Evolutionary conservation across 2,113 vertebrate species (phyloP).

Genomic region (Halichoerus grypus): DNA sequence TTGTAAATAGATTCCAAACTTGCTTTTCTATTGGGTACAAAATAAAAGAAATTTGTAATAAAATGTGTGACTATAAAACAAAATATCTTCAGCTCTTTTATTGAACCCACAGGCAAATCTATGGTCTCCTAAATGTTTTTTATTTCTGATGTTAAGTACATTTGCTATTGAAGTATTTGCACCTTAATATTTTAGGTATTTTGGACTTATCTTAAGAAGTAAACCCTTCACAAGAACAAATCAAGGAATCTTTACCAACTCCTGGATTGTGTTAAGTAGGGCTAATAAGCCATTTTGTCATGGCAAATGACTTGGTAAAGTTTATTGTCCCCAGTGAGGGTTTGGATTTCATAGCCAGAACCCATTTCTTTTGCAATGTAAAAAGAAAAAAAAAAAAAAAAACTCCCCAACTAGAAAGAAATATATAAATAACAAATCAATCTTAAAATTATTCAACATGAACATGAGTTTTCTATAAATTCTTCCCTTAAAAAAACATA

Average conservation of each 20-base stretch:
- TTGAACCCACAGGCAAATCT: conserved; percentile 46
- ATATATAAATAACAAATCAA: neutral
- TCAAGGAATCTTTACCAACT: conserved; percentile 40
- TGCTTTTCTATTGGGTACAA: conserved; percentile 88
- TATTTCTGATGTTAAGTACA: neutral
- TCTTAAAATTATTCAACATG: conserved; percentile 30
- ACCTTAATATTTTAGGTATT: conserved; percentile 14
- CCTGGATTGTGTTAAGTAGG: conserved; percentile 45
- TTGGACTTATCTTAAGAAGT: conserved; percentile 48
- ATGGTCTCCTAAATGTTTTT: conserved; percentile 29
- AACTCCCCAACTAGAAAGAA: conserved; percentile 2
- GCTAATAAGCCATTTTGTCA: conserved; percentile 5
- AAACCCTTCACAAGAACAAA: conserved; percentile 55
- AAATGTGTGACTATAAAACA: conserved; percentile 86
- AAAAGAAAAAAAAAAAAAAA: neutral
- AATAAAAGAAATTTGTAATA: conserved; percentile 89
- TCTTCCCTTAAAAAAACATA: neutral
- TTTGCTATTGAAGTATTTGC: conserved; percentile 42
- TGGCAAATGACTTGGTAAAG: neutral
- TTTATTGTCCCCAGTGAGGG: neutral
- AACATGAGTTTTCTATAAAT: conserved; percentile 37
- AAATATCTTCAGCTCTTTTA: conserved; percentile 78
- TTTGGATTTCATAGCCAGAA: conserved; percentile 28
- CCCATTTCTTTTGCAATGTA: conserved; percentile 22
- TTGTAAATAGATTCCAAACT: conserved; percentile 89